phyloP scores from a whole-genome alignment of 2,113 vertebrate species.

The Butorides virescens region DNA sequence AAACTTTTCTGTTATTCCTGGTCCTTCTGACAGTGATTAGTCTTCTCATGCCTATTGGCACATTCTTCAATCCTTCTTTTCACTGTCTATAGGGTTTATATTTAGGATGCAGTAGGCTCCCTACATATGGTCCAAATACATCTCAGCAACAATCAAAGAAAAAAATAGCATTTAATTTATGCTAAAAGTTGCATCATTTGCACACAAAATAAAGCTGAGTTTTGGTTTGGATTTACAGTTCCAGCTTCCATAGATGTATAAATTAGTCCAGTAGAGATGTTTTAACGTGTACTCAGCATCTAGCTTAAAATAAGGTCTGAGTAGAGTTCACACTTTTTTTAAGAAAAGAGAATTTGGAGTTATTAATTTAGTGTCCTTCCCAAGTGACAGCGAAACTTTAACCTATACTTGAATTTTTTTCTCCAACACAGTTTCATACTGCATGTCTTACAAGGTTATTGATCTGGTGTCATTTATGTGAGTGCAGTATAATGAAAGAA shows the following conservation, averaged over 20 bases:
- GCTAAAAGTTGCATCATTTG: background rate
- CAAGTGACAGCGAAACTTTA: background rate
- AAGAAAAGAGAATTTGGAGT: background rate
- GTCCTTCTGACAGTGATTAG: slow-evolving; percentile 53
- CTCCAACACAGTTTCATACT: background rate
- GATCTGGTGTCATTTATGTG: background rate
- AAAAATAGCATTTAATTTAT: background rate
- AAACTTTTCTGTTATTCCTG: slow-evolving; percentile 49
- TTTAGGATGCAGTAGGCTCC: slow-evolving; percentile 4
- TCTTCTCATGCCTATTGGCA: slow-evolving; percentile 20
- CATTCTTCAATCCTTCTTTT: background rate
- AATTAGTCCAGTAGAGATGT: background rate
- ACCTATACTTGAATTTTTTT: background rate
- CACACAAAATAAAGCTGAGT: background rate
- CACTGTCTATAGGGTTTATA: slow-evolving; percentile 15
- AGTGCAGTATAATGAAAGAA: background rate
- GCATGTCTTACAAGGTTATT: background rate
- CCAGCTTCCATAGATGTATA: background rate
- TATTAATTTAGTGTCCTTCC: background rate
- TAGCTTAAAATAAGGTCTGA: background rate
- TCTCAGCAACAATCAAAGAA: background rate
- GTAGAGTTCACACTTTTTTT: background rate
- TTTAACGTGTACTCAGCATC: background rate
- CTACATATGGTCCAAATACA: slow-evolving; percentile 2
- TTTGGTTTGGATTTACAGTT: slow-evolving; percentile 35